Evolutionary conservation across 2,113 vertebrate species (phyloP).

Genomic region (Malurus elegans): DNA sequence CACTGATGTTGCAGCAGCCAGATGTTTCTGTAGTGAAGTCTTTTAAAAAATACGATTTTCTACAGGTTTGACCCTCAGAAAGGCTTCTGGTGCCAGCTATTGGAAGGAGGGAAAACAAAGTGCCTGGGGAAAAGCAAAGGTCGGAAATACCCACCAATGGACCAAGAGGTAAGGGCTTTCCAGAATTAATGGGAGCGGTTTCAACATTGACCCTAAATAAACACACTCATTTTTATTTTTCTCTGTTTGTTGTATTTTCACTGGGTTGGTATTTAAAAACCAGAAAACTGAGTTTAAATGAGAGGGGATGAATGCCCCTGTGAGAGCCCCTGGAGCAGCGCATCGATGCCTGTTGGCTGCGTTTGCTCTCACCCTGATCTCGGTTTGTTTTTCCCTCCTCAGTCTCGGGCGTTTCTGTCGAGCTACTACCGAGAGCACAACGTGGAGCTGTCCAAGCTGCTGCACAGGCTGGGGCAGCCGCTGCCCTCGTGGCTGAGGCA

Average conservation of each 20-base stretch:
- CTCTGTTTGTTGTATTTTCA: neutral
- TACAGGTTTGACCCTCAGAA: constrained; percentile 95
- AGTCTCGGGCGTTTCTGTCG: constrained; percentile 92
- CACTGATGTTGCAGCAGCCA: neutral
- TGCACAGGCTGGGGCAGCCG: constrained; percentile 93
- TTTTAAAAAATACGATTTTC: neutral
- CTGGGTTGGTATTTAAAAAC: neutral
- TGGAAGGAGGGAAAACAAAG: constrained; percentile 95
- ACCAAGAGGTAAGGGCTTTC: constrained; percentile 82
- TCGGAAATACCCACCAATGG: constrained; percentile 92
- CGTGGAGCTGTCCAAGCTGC: constrained; percentile 92
- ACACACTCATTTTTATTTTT: rapidly evolving
- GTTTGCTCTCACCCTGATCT: neutral
- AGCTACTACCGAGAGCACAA: constrained; percentile 96
- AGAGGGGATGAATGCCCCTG: neutral
- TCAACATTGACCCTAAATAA: neutral
- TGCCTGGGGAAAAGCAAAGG: constrained; percentile 97
- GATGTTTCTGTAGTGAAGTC: neutral
- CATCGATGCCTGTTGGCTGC: rapidly evolving
- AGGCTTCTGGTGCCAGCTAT: constrained; percentile 96
- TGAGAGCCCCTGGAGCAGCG: neutral
- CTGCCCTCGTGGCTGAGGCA: constrained; percentile 96
- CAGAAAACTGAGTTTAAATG: neutral
- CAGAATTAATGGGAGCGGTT: neutral
- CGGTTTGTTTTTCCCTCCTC: neutral